Conservation (phyloP, 92 coral and sea anemone species). For the Paragorgia papillata region DNA sequence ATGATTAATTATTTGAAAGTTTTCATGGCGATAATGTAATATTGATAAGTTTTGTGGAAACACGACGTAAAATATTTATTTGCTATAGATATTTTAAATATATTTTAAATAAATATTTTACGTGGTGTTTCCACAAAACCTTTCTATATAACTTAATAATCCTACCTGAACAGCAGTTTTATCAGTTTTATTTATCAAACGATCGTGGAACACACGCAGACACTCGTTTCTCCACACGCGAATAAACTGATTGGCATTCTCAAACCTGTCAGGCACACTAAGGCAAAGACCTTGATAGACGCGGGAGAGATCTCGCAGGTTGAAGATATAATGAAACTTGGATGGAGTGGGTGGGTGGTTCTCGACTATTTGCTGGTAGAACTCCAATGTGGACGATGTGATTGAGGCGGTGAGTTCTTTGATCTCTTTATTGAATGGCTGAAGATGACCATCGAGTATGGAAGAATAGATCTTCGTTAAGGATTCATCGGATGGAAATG, state of each 20-base stretch:
- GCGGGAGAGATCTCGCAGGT: conserved; percentile 97
- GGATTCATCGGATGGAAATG: conserved; percentile 93
- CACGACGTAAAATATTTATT: too few relatives aligned
- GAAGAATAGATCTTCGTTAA: conserved; percentile 90
- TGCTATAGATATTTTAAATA: too few relatives aligned
- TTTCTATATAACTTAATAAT: too few relatives aligned
- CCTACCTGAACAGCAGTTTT: conserved; percentile 77
- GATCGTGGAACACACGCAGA: conserved; percentile 97
- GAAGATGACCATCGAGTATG: conserved; percentile 85
- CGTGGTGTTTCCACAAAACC: too few relatives aligned
- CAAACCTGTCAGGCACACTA: conserved; percentile 93
- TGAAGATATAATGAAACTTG: conserved; percentile 98
- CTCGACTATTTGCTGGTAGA: conserved; percentile 79
- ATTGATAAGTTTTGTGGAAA: too few relatives aligned
- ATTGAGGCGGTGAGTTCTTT: conserved; percentile 67
- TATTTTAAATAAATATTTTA: too few relatives aligned
- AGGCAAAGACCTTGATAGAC: conserved; percentile 97
- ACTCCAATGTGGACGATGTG: conserved; percentile 83
- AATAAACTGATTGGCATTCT: conserved; percentile 80
- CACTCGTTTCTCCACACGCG: conserved; percentile 99
- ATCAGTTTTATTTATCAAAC: conserved; percentile 80
- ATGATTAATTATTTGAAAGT: too few relatives aligned
- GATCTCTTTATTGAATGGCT: conserved; percentile 85
- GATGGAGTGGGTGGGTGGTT: conserved; percentile 98
- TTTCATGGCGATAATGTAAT: too few relatives aligned